These are phyloP conservation scores for Tetheella fluctuosa DNA, from an alignment of 2,888 invertebrate genomes.

Conservation along the genomic window DNA sequence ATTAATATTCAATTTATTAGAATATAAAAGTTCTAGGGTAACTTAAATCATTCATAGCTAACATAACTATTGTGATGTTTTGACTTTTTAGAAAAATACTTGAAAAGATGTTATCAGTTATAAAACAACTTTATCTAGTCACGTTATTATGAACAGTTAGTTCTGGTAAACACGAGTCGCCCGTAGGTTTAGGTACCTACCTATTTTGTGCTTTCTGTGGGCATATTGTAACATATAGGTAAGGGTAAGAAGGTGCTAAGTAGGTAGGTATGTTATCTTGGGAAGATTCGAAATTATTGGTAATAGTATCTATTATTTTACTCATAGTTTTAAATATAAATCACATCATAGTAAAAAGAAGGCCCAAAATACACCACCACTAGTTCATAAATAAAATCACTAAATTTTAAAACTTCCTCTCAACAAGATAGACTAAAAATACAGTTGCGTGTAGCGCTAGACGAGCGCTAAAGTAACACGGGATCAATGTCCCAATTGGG, in stretches of 20 bases:
- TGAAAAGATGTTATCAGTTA: slow-evolving; percentile 55
- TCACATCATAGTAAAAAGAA: not conserved
- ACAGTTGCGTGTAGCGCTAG: slow-evolving; percentile 58
- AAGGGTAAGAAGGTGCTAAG: too few relatives aligned
- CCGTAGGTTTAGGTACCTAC: slow-evolving; percentile 47
- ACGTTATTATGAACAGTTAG: slow-evolving; percentile 61
- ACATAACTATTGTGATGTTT: slow-evolving; percentile 42
- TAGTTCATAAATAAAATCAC: slow-evolving; percentile 20
- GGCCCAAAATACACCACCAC: not conserved
- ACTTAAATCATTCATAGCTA: too few relatives aligned
- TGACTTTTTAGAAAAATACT: slow-evolving; percentile 43
- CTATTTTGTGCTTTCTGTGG: slow-evolving; percentile 34
- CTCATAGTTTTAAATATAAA: not conserved
- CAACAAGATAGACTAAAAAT: slow-evolving; percentile 38
- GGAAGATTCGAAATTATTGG: too few relatives aligned
- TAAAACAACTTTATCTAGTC: slow-evolving; percentile 61
- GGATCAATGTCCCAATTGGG: slow-evolving; percentile 71
- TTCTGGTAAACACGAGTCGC: slow-evolving; percentile 50
- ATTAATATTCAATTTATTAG: too few relatives aligned
- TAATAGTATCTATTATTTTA: too few relatives aligned
- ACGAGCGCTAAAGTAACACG: slow-evolving; percentile 54
- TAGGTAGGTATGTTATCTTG: too few relatives aligned
- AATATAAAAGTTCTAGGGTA: slow-evolving; percentile 24
- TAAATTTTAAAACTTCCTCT: slow-evolving; percentile 39
- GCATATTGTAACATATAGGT: not conserved